Evolutionary conservation across 2,797 vertebrate species (phyloP), one percentile per base, ranked within the genome.

Genomic region (Nothura maculosa): DNA sequence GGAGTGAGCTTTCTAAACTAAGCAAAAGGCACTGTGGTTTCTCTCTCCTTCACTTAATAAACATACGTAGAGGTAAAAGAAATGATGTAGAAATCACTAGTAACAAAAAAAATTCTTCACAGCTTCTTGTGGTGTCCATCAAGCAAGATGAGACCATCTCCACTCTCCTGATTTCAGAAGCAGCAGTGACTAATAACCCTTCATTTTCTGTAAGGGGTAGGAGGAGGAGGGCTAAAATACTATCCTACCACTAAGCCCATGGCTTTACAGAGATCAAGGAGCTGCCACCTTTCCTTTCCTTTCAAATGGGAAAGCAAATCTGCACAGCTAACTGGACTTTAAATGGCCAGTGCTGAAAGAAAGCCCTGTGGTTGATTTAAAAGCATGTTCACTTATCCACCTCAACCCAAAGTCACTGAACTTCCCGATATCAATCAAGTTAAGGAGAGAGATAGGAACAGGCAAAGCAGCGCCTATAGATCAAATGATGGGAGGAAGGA

Each of bases 21-120:
- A 93, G 96, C 90, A 85, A 91, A 94, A 87, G 88, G 74, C 91
- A 88, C 91, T 81, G 52, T 27, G 62, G 91, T 89, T 94, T 94
- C 90, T 88, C 93, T 91, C 76, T 84, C 80, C 86, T 89, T 91
- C 64, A 40, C 70, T 89, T 91, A 94, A 78, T 92, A 92, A 93
- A 94, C 79, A 87, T 57, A 75, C 66, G 92, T 91, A 77, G 68
- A 94, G 87, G 76, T 32, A 76, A 60, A 55, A 85, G 32, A 84
- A 60, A 36, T 2, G 42, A 78, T 92, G 60, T 90, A 66, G 83
- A 93, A 96, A 92, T 67, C 80, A 54, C 36, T 2, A 24, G 74
- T 25, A 77, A 85, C 42, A 40, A 72, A 81, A 74, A 48, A 50
- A 25, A 25, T 25, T 12, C 64, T 50, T 79, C 89, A 15, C 66